phyloP scores from a whole-genome alignment of 2,113 vertebrate species.

The Lycocorax pyrrhopterus region DNA sequence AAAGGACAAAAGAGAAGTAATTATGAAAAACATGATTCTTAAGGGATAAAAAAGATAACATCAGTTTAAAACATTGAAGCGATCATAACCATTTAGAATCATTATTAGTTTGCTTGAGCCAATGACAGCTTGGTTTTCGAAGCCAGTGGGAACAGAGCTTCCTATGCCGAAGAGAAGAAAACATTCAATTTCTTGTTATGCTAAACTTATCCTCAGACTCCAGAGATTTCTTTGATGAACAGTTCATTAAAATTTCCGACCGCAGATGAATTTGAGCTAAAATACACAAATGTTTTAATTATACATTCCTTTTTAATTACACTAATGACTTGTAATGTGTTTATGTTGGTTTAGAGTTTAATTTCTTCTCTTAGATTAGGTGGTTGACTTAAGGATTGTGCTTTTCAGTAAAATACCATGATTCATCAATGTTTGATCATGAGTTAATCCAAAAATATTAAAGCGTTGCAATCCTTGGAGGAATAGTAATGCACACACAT shows the following conservation, averaged over 20 bases:
- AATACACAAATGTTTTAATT: slow-evolving; percentile 87
- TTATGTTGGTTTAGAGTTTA: slow-evolving; percentile 85
- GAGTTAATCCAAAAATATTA: slow-evolving; percentile 75
- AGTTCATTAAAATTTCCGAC: slow-evolving; percentile 82
- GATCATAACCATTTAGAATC: slow-evolving; percentile 83
- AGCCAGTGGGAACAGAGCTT: slow-evolving; percentile 70
- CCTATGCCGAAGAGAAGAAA: slow-evolving; percentile 65
- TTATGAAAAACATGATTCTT: slow-evolving; percentile 85
- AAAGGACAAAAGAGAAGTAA: slow-evolving; percentile 85
- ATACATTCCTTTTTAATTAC: slow-evolving; percentile 85
- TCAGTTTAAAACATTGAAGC: slow-evolving; percentile 80
- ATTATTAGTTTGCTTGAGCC: slow-evolving; percentile 81
- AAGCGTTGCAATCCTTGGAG: slow-evolving; percentile 56
- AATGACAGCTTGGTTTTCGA: slow-evolving; percentile 74
- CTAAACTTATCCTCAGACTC: slow-evolving; percentile 79
- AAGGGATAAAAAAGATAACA: slow-evolving; percentile 83
- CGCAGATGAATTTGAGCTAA: slow-evolving; percentile 80
- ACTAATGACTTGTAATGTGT: slow-evolving; percentile 84
- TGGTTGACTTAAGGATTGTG: slow-evolving; percentile 80
- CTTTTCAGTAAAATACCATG: slow-evolving; percentile 77
- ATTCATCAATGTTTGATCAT: slow-evolving; percentile 82
- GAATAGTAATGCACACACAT: slow-evolving; percentile 31
- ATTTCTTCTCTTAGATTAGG: slow-evolving; percentile 83
- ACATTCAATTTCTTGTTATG: slow-evolving; percentile 79
- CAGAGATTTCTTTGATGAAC: slow-evolving; percentile 80